Evolutionary conservation across 2,113 vertebrate genomes (phyloP), one percentile per base, ranked within the genome.

Genomic region (Lathamus discolor): DNA sequence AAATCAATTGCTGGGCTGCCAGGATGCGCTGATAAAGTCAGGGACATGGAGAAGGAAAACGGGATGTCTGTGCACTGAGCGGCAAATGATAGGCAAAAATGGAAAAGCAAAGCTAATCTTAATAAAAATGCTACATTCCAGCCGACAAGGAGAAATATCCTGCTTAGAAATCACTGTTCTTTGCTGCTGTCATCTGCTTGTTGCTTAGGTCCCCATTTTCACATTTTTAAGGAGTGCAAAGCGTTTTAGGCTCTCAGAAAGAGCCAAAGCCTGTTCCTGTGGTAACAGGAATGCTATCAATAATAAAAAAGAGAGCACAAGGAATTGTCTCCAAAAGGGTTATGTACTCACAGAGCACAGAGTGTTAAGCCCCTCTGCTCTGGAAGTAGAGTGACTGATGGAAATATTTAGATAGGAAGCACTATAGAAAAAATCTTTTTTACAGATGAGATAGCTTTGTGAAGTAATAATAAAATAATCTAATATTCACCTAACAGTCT

Each of bases 341-440:
- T 44, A 9, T 20, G 46, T 33, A 49, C 68, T 67, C 43, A 59
- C 11, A 35, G 57, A 59, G 27, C 44, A 84, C 0, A 0, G 39
- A 85, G 16, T 37, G 14, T 37, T 44, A 68, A 39, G 24, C 67
- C 31, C 17, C 28, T 9, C 31, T 81, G 48, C 35, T 70, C 85
- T 73, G 54, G 13, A 82, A 6, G 12, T 37, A 27, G 41, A 80
- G 17, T 44, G 62, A 86, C 57, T 83, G 68, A 86, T 74, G 28
- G 79, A 92, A 90, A 90, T 66, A 85, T 52, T 72, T 61, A 73
- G 37, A 85, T 7, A 52, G 62, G 52, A 92, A 95, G 78, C 17
- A 57, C 28, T 41, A 35, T 2, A 69, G 4, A 88, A 85, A 55
- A 72, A 64, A 69, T 10, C 17, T 28, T 85, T 76, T 22, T 44